phyloP scores from a whole-genome alignment of 92 coral and sea anemone species.

The Palythoa grandis region DNA sequence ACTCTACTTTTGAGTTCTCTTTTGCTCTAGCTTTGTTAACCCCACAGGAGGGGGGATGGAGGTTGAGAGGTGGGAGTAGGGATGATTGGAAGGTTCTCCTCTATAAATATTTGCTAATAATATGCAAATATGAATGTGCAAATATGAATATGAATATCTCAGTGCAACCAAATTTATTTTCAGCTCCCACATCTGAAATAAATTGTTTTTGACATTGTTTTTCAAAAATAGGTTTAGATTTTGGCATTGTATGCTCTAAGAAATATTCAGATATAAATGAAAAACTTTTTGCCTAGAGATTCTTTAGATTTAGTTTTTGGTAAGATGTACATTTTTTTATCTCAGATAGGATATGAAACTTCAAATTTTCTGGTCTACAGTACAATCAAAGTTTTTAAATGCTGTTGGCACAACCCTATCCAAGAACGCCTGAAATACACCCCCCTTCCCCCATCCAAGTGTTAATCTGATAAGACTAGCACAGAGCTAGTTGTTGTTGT shows the following conservation, averaged over 20 bases:
- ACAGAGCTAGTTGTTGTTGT: too few species aligned
- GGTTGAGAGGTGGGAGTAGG: constrained; percentile 35
- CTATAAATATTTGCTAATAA: constrained; percentile 35
- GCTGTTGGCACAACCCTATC: constrained; percentile 1
- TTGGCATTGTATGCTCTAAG: background rate
- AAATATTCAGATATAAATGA: background rate
- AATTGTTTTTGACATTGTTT: background rate
- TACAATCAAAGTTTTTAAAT: background rate
- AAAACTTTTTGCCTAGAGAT: background rate
- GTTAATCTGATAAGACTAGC: background rate
- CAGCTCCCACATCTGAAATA: constrained; percentile 36
- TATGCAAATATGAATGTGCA: too few species aligned
- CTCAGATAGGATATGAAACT: constrained; percentile 1
- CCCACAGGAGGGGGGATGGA: constrained; percentile 1
- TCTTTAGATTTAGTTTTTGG: constrained; percentile 3
- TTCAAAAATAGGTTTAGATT: background rate
- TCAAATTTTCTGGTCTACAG: background rate
- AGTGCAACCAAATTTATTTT: constrained; percentile 31
- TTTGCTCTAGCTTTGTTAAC: constrained; percentile 6
- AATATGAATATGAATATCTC: constrained; percentile 39
- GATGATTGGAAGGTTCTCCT: constrained; percentile 20
- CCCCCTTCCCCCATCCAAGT: constrained; percentile 1
- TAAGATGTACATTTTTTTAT: constrained; percentile 2
- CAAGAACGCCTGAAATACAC: background rate
- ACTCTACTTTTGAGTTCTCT: constrained; percentile 39